Base-by-base conservation (phyloP, 2,113 vertebrate species). In the Phainopepla nitens region DNA sequence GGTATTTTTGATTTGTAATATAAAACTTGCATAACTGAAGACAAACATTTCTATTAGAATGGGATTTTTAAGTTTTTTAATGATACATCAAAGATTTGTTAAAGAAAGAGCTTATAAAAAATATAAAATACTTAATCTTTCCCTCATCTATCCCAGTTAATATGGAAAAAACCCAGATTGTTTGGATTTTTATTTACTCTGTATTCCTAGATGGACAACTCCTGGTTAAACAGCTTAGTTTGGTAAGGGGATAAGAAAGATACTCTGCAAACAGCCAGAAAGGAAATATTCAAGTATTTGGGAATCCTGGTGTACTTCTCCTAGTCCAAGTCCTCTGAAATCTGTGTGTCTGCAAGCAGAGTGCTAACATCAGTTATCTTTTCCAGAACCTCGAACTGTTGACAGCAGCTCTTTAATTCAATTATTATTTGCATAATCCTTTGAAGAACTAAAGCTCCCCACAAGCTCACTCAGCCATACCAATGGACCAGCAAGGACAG, bases 231-330 rank as follows among this genome's bases (percentile, higher is more conserved):
- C 42, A 36, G 5, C 7, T 8, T 12, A 54, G 18, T 5, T 22
- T 27, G 35, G 18, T 3, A 61, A 77, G 33, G 18, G 28, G 29
- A 25, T 21, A 44, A 60, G 42, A 41, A 65, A 35, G 28, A 57
- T 5, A 36, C 17, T 15, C 45, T 0, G 0, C 47, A 45, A 79
- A 79, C 8, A 85, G 27, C 31, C 45, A 49, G 28, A 19, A 85
- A 53, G 17, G 36, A 24, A 85, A 57, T 15, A 57, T 4, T 56
- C 3, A 1, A 5, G 4, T 57, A 18, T 14, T 65, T 0, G 0
- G 39, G 35, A 75, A 62, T 29, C 60, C 65, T n/a, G 22, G 41
- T 11, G 28, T 10, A 12, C 28, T 60, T 25, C 49, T 57, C 13
- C 10, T 17, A 31, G 31, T 20, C 39, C 35, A 28, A 78, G 24